Percentiles rank a stretch among this genome's conserved stretches.
These are phyloP conservation scores for Ecdyonurus torrentis DNA, from an alignment of 2,888 invertebrate species.

Conservation along the genomic window DNA sequence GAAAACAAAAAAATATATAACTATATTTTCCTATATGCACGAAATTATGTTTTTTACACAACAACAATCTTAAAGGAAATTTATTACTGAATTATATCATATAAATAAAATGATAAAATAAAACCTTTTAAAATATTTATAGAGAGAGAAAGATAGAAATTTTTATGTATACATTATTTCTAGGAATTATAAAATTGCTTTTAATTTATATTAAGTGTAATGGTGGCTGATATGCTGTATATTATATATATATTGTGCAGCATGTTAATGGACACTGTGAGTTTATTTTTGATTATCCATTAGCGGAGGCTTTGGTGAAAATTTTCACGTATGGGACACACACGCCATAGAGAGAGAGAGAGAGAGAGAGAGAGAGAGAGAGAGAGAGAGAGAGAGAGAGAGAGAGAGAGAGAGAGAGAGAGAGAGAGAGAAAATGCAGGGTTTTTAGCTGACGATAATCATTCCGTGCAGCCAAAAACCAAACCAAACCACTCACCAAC, in stretches of 20 bases:
- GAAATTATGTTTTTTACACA: too few relatives aligned
- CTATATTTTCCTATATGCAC: too few relatives aligned
- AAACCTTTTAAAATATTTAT: background rate
- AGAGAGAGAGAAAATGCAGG: too few relatives aligned
- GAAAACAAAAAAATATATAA: too few relatives aligned
- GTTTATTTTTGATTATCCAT: background rate
- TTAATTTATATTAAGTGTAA: background rate
- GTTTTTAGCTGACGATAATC: background rate
- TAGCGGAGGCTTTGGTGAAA: background rate
- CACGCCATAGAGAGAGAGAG: background rate
- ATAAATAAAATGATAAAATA: background rate
- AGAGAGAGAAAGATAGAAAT: background rate
- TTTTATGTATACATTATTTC: background rate
- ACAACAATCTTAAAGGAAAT: background rate
- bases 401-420: too few relatives aligned
- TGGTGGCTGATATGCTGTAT: too few relatives aligned
- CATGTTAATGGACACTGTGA: background rate
- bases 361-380: too few relatives aligned
- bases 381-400: too few relatives aligned
- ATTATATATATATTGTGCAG: background rate
- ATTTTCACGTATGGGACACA: background rate
- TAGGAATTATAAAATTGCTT: background rate
- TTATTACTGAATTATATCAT: background rate
- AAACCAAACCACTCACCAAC: background rate
- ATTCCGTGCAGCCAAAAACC: background rate